Base-by-base conservation (phyloP, 2,888 invertebrate genomes). In the Epirrhoe alternata region DNA sequence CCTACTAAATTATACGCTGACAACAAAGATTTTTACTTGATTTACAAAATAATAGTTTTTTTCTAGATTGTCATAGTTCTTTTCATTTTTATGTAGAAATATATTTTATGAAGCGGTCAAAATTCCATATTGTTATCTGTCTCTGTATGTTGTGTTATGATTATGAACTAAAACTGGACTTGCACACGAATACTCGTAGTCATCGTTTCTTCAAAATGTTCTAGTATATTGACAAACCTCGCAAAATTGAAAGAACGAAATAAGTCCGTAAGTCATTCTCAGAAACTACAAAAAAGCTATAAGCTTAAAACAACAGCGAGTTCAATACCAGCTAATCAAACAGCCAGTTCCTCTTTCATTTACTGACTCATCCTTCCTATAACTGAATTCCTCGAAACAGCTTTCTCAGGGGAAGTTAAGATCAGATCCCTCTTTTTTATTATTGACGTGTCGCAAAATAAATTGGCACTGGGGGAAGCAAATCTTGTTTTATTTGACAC, bases 381-480 rank as follows among this genome's bases (percentile, higher is more conserved):
- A 70, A 70, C 62, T 59, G 64, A 72, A 74, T 74, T 82, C 79
- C 83, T 84, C 79, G 79, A 85, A 84, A 85, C 82, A 80, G 81
- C 76, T 81, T 77, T 79, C 78, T 78, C 78, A 82, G 72, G 73
- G 85, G 84, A 84, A 84, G 84, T 83, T 86, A 87, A 87, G 84
- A 87, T 86, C 84, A 80, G 75, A 80, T 85, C 86, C 83, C 81
- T 85, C 81, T 85, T 85, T n/a, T 81, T 83, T 88, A 86, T 86
- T 88, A 87, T 89, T 86, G 87, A 86, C 89, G 87, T 86, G 88
- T 87, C 83, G 84, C 83, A 78, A 83, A 85, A 88, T 85, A 88
- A 91, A 90, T 90, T 90, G 88, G 86, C 81, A 79, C 85, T 81
- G 80, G 82, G 85, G 85, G 86, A 82, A 78, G 79, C 74, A 82